Evolutionary conservation across 2,797 vertebrate species (phyloP), one percentile per base, ranked within the genome.

Genomic region (Etheostoma perlongum): DNA sequence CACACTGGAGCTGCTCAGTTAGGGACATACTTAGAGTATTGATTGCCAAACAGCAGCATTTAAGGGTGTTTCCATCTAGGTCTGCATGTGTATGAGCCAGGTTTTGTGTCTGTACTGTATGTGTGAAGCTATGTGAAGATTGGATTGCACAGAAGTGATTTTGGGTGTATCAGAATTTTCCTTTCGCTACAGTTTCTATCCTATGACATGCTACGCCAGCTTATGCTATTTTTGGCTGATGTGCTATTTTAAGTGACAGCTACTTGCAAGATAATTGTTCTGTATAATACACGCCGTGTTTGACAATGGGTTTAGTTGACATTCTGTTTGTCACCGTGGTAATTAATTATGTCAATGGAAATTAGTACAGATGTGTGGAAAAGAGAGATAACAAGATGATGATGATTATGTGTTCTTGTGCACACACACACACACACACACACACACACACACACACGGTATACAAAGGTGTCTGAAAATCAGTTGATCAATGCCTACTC

Each of bases 341-440:
- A 79, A 91, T 89, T 87, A 84, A 82, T 78, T 83, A 69, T 87
- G 81, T 70, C 61, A 49, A 72, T 88, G 87, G 76, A 84, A 91
- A 93, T 88, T 64, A 81, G 76, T 51, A 59, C 71, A 83, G 72
- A 88, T 82, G 88, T 85, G 85, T 83, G 84, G 58, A 84, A 79
- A 71, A 59, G 69, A 47, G 68, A 81, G 85, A 92, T 87, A 88
- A 87, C 60, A 70, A 76, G 72, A 65, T 62, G 72, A 67, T 11
- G 36, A 40, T 52, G 47, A 81, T 60, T 55, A 18, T 62, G 53
- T 62, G 30, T 54, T 67, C 25, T 51, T 49, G 62, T 76, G 67
- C 65, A 30, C 30, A 36, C 55, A 30, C 55, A 18, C 18, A 33
- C 6, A 75, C 53, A 40, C 68, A 61, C 63, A 75, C 72, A 76